These are phyloP conservation scores for Hydrolagus colliei DNA, from an alignment of 2,797 vertebrate genomes.

Conservation along the genomic window DNA sequence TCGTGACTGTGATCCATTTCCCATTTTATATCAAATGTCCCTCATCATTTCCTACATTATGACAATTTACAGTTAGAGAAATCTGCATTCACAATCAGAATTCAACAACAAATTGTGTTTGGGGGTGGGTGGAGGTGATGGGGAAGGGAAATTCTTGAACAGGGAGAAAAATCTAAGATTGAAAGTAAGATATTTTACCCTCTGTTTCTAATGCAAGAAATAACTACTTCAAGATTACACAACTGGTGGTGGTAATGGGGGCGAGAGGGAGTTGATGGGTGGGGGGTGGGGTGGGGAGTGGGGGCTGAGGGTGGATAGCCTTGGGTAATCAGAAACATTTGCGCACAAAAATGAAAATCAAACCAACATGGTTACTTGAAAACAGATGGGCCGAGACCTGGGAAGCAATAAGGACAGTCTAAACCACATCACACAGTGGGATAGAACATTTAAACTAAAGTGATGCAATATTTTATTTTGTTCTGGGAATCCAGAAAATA, in stretches of 20 bases:
- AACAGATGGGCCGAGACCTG: not conserved
- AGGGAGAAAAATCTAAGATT: not conserved
- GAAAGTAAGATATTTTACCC: not conserved
- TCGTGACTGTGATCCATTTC: too few relatives aligned
- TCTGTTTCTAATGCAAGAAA: too few relatives aligned
- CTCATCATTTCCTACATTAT: too few relatives aligned
- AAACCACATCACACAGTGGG: constrained; percentile 9
- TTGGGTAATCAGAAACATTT: not conserved
- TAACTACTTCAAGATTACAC: too few relatives aligned
- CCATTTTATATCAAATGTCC: too few relatives aligned
- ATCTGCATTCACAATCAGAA: not conserved
- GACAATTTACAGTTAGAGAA: not conserved
- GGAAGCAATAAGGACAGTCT: not conserved
- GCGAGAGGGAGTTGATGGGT: too few relatives aligned
- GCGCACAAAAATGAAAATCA: constrained; percentile 6
- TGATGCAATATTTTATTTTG: constrained; percentile 11
- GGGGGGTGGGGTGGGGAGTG: too few relatives aligned
- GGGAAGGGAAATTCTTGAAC: too few relatives aligned
- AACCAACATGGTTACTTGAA: constrained; percentile 14
- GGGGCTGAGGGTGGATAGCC: too few relatives aligned
- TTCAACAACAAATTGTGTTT: too few relatives aligned
- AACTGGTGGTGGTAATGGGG: not conserved
- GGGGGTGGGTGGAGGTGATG: too few relatives aligned
- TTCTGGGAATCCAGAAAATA: constrained; percentile 5
- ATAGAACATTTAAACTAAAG: constrained; percentile 1